A percentile compares a stretch with the other conserved stretches of the same genome.
Evolutionary conservation across 2,113 vertebrate genomes (phyloP).

Genomic region (Irena cyanogastra): DNA sequence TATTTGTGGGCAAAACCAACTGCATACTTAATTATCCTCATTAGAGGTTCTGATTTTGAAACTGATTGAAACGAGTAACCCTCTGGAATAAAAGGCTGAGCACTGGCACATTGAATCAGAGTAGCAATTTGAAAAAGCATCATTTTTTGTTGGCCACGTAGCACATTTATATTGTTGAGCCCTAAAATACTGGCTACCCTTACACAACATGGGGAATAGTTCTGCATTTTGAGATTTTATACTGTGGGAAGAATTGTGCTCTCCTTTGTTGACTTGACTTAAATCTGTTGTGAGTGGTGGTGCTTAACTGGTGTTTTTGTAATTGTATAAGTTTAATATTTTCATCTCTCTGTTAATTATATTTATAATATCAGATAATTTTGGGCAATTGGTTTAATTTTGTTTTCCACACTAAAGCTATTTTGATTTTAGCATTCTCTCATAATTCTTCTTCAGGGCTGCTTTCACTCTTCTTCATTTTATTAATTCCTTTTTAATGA

Average conservation of each 20-base stretch:
- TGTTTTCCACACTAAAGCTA: neutral
- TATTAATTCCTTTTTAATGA: neutral
- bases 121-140: neutral
- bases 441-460: neutral
- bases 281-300: neutral
- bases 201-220: neutral
- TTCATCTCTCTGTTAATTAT: neutral
- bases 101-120: neutral
- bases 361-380: neutral
- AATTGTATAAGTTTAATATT: neutral
- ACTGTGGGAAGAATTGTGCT: neutral
- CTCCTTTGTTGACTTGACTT: neutral
- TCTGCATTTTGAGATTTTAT: neutral
- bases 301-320: neutral
- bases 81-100: slow-evolving; percentile 36
- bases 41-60: slow-evolving; percentile 56
- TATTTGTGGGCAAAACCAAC: slow-evolving; percentile 49
- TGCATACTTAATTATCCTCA: slow-evolving; percentile 59
- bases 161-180: neutral
- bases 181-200: neutral
- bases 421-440: neutral
- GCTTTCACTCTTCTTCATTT: neutral
- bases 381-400: neutral
- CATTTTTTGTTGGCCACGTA: neutral
- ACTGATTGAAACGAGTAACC: neutral